Base-by-base conservation (phyloP, 53 echinoderm and acorn worm species). In the Hippasteria phrygiana region DNA sequence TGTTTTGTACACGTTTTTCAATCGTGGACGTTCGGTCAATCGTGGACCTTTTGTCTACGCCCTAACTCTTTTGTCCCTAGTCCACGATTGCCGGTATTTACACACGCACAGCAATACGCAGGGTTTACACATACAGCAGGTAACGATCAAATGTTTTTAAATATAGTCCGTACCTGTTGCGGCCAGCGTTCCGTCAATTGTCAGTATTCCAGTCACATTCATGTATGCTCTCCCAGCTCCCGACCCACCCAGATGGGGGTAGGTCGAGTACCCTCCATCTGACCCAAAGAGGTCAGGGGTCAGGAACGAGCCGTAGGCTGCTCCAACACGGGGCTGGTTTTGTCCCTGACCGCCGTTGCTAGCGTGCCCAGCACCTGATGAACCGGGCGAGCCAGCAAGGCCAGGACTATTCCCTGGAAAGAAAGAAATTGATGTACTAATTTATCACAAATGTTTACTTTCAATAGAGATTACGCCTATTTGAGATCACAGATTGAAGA, bases 281-380 rank as follows among this genome's bases (percentile, higher is more conserved):
- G 94, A 91, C 41, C 96, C 96, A 59, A 94, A 73, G 33, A 80
- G 86, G 63, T 94, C 65, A 47, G 96, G 96, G 71, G 86, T 92
- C 48, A 91, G 53, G 82, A 94, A 96, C 40, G 91, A 93, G 32
- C 96, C 96, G 39, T 94, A 94, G 36, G 94, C 66, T 38, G 87
- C 78, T 3, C 96, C 96, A 3, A 94, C 93, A 14, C 54, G 66
- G 22, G 80, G 40, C 75, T 96, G 96, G 71, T 75, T 87, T 35
- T 65, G 53, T 1, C 96, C 94, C 35, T 89, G 93, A 26, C 96
- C 96, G 5, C 96, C 96, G 36, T 84, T 96, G 72, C 96, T 87
- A 41, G 94, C 94, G 70, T 94, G 94, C 16, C 96, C 96, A 18
- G 90, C 96, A 55, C 96, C 96, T 1, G 96, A 96, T 35, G 76